These are phyloP conservation scores for Halocynthia roretzi DNA, from an alignment of 23 tunicate genomes.

Conservation along the genomic window DNA sequence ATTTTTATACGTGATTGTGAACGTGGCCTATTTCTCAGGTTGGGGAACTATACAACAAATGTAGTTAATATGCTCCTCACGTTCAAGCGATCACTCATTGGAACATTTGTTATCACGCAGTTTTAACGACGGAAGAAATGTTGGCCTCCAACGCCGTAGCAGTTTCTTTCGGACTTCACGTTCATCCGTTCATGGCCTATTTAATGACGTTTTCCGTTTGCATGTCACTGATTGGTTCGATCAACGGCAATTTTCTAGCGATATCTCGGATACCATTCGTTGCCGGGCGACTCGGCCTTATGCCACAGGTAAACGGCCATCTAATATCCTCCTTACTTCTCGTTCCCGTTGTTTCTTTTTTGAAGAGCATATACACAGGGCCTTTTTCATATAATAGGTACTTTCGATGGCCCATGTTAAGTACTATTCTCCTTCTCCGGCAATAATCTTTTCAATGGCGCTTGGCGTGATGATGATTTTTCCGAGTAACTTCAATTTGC, in stretches of 20 bases:
- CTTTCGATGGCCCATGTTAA: slow-evolving; percentile 68
- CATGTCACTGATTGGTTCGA: slow-evolving; percentile 81
- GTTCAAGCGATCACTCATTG: background rate
- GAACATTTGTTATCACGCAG: slow-evolving; percentile 19
- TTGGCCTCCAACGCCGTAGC: slow-evolving; percentile 76
- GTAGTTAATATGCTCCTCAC: background rate
- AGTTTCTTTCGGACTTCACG: slow-evolving; percentile 55
- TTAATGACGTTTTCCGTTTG: slow-evolving; percentile 79
- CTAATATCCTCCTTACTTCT: background rate
- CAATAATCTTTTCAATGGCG: slow-evolving; percentile 33
- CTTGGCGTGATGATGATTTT: slow-evolving; percentile 48
- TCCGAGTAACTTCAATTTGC: slow-evolving; percentile 67
- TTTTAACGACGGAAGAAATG: slow-evolving; percentile 72
- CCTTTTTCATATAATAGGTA: slow-evolving; percentile 24
- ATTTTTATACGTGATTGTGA: slow-evolving; percentile 59
- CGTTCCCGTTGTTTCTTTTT: background rate
- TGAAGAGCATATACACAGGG: background rate
- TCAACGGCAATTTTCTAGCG: slow-evolving; percentile 58
- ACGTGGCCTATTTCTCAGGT: slow-evolving; percentile 83
- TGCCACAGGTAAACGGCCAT: slow-evolving; percentile 66
- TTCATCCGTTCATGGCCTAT: slow-evolving; percentile 66
- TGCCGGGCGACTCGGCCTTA: slow-evolving; percentile 78
- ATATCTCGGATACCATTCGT: slow-evolving; percentile 79
- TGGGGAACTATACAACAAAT: background rate
- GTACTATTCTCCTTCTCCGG: slow-evolving; percentile 60